Percentiles rank a stretch among this genome's conserved stretches.
These are phyloP conservation scores for Tichodroma muraria DNA, from an alignment of 2,113 vertebrate species.

Conservation along the genomic window DNA sequence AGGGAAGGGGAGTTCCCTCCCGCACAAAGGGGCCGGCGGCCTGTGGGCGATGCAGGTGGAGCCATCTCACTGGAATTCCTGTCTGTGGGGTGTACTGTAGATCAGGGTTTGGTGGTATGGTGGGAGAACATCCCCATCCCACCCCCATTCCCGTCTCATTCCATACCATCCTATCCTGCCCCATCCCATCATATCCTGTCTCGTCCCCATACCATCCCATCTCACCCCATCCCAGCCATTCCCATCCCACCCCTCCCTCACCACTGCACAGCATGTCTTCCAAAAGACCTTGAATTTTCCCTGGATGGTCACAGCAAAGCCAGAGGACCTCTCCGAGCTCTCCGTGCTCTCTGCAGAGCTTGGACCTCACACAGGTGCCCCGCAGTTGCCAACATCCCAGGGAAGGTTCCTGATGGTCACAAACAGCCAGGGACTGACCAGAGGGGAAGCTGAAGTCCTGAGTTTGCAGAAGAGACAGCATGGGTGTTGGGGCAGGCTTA, in stretches of 20 bases:
- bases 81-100: fast-evolving
- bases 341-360: not conserved
- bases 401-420: not conserved
- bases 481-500: not conserved
- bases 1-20: not conserved
- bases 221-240: not conserved
- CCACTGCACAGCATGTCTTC: not conserved
- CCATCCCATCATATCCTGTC: not conserved
- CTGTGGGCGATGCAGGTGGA: not conserved
- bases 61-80: not conserved
- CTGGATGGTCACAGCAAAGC: not conserved
- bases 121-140: not conserved
- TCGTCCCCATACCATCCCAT: not conserved
- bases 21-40: not conserved
- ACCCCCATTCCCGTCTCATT: not conserved
- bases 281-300: not conserved
- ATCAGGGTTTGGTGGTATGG: not conserved
- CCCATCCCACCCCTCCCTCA: not conserved
- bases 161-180: not conserved
- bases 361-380: not conserved
- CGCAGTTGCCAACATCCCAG: not conserved
- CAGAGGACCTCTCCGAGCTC: not conserved
- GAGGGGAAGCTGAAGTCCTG: not conserved
- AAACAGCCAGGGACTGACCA: not conserved
- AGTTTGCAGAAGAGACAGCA: not conserved